A percentile compares a stretch with the other conserved stretches of the same genome.
These are phyloP conservation scores for Bactericera cockerelli DNA, from an alignment of 1,140 invertebrate genomes.

Conservation along the genomic window DNA sequence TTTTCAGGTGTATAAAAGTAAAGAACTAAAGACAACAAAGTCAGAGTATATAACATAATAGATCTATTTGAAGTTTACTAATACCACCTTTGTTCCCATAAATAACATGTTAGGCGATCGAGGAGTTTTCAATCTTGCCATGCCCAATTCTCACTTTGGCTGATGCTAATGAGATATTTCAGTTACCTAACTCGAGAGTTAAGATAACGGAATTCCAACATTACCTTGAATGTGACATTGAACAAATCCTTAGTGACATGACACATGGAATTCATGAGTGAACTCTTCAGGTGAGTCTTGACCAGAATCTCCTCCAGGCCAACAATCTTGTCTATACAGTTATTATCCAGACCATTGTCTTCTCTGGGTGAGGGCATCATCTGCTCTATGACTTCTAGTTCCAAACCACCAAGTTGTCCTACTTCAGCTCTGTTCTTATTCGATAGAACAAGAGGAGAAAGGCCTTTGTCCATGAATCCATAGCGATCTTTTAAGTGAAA, in stretches of 20 bases:
- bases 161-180: too few relatives aligned
- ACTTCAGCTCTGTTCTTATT: not conserved
- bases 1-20: too few relatives aligned
- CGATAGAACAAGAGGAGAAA: not conserved
- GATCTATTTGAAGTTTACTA: too few relatives aligned
- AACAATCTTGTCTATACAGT: not conserved
- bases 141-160: too few relatives aligned
- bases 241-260: slow-evolving; percentile 2
- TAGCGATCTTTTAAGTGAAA: not conserved
- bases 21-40: too few relatives aligned
- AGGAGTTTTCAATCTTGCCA: too few relatives aligned
- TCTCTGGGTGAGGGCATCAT: not conserved
- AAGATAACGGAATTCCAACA: too few relatives aligned
- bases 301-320: not conserved
- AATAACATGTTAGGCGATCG: too few relatives aligned
- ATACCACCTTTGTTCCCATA: too few relatives aligned
- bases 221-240: not conserved
- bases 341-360: not conserved
- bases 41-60: too few relatives aligned
- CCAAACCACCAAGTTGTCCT: not conserved
- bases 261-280: not conserved
- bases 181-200: too few relatives aligned
- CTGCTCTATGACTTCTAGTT: not conserved
- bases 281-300: not conserved
- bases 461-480: not conserved